Base-by-base conservation (phyloP, 2,797 vertebrate genomes). In the Gobionotothen gibberifrons region DNA sequence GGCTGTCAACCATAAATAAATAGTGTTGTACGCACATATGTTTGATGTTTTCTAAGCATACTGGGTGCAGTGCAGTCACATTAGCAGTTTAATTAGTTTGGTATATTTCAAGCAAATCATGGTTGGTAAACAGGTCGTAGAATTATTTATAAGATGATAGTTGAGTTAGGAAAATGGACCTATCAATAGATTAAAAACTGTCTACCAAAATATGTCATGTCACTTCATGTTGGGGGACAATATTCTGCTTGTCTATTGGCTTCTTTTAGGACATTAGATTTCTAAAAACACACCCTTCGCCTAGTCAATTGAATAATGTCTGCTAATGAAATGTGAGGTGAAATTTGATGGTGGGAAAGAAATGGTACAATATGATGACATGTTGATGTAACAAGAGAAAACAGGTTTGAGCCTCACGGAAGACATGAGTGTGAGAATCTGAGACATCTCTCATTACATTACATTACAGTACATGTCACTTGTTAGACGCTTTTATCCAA, bases 171-270 rank as follows among this genome's bases (percentile, higher is more conserved):
- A 22, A 75, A 77, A 61, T 42, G 0, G n/a, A 69, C 29, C 29
- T 43, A 74, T 69, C 12, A 36, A 15, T 62, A 58, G 67, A 72
- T 49, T n/a, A 22, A 78, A 47, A n/a, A 71, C 36, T 7, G 44
- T 70, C 51, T 51, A 22, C 52, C 29, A 21, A 56, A 60, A 19
- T 17, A 17, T n/a, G 9, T 40, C 55, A 58, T 46, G 61, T 59
- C 65, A 63, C 15, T 15, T 32, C 60, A 67, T 10, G 2, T 26
- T 46, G 4, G 53, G 22, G 44, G 57, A 9, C 3, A 32, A 19
- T 52, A 52, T 14, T 56, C 43, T 81, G 64, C 43, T 63, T 12
- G 46, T 19, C 5, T 0, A 16, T 42, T 22, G 16, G 46, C 21
- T 32, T 40, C 26, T 57, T 72, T 58, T 16, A n/a, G n/a, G 48